Base-by-base conservation (phyloP, 1,140 invertebrate species). In the Scaptomyza montana region DNA sequence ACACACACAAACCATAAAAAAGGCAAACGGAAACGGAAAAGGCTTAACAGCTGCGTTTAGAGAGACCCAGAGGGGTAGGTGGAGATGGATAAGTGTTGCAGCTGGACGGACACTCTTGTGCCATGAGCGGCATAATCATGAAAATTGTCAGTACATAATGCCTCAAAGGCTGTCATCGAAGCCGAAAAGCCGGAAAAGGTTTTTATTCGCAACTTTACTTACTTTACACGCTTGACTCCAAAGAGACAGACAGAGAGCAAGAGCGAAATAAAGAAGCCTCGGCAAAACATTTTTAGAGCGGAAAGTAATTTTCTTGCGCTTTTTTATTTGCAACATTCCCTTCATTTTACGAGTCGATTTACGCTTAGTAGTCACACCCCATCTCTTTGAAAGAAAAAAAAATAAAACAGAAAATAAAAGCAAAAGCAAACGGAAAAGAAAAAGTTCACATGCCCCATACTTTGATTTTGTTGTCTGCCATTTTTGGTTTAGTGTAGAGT, bases 131-230 rank as follows among this genome's bases (percentile, higher is more conserved):
- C 79, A 87, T 87, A 87, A 87, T 87, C 84, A 87, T 89, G 84
- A 84, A 87, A 87, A 87, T 87, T 87, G 84, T 87, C 84, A 87
- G 84, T 87, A 87, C 84, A 87, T 87, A 87, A 87, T 87, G 84
- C 84, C 84, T 89, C 84, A 87, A 89, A 87, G 77, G 76, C 65
- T 71, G 74, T 84, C 81, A 74, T 85, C 67, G 81, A 74, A 68
- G 71, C 50, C 61, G 62, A 65, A 89, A 75, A 77, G 68, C 55
- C 84, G 84, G 82, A 87, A 89, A 87, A 87, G 82, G 79, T 71
- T 89, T 87, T 89, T 89, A 84, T 71, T 87, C 66, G 84, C 79
- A 87, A 80, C 84, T 89, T 87, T 89, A 89, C 79, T 87, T 89
- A 87, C 84, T 87, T 89, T 87, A 77, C 76, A 89, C 84, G 84